Evolutionary conservation across 2,113 vertebrate species (phyloP), one percentile per base, ranked within the genome.

Genomic region (Lophura nycthemera): DNA sequence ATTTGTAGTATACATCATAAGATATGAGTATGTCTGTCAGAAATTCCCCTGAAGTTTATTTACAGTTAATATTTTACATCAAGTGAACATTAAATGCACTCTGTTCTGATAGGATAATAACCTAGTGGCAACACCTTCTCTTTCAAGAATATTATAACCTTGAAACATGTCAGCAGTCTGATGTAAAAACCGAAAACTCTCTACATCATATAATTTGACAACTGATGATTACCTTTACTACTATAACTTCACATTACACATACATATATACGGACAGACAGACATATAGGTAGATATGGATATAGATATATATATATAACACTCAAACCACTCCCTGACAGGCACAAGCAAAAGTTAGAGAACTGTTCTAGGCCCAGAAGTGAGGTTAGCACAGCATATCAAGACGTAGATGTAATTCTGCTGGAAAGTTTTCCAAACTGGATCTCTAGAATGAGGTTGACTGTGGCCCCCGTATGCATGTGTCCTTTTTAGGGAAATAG

Each of bases 21-120:
- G 34, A 89, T 3, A 25, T 50, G 71, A 93, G 45, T 21, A 24
- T 0, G 2, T 30, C 52, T 43, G 34, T 47, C 65, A 75, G 60
- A 38, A 86, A 57, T 32, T 65, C 38, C 48, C 69, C 7, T 64
- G 43, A n/a, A 63, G 73, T 47, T 89, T 69, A 89, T 45, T 70
- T 83, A n/a, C 3, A n/a, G 93, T 92, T 96, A 95, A 85, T 87
- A 63, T 91, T 93, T 89, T 66, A 96, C 78, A 93, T 63, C 38
- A 83, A 73, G 93, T 91, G 72, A 86, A 72, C 66, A 57, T 38
- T 65, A 81, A 89, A 72, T 79, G 72, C 1, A 32, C 30, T 82
- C 22, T 47, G 61, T 11, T 63, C 8, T 47, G 66, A 47, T 85
- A 77, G 83, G 65, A 59, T 83, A 94, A 45, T 34, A 56, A 87